Base-by-base conservation (phyloP, 2,797 vertebrate genomes). In the Poecilia velifera region DNA sequence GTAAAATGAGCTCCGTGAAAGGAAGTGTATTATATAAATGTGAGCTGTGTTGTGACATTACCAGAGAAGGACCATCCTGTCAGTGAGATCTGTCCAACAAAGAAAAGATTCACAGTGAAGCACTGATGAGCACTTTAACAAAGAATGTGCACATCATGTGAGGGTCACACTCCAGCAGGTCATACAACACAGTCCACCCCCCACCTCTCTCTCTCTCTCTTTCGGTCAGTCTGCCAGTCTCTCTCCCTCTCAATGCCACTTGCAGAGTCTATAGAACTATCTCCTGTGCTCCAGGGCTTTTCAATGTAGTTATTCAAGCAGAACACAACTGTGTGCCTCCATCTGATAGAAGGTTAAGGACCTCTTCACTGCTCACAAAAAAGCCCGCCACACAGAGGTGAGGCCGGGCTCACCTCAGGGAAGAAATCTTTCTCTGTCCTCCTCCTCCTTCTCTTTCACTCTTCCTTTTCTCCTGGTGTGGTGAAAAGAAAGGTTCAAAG, bases 281-380 rank as follows among this genome's bases (percentile, higher is more conserved):
- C 92, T 94, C 93, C 92, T 84, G 92, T 91, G 93, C 93, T 94
- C 86, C 93, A 91, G 93, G 92, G 90, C 94, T 95, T 95, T 96
- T 96, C 94, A 96, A 94, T 94, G 91, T 93, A 94, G 92, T 94
- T 95, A 95, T 95, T 96, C 94, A 93, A 94, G 93, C 92, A 92
- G 93, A 95, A 94, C 93, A 94, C 93, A 94, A 93, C 94, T 94
- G 93, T 94, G 92, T 93, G 93, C 92, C 93, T 94, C 94, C 93
- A 96, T 95, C 96, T 95, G 96, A 96, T 96, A 95, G 94, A 94
- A 95, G 95, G 95, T 96, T 95, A 96, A 96, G 94, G 94, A 94
- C 95, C 95, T 95, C 95, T 96, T 94, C 94, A 95, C 92, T 92
- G 91, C 92, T 93, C 94, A 94, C 92, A 95, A 93, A 95, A 95